Evolutionary conservation across 2,888 invertebrate species (phyloP).

Genomic region (Microplitis manilae): DNA sequence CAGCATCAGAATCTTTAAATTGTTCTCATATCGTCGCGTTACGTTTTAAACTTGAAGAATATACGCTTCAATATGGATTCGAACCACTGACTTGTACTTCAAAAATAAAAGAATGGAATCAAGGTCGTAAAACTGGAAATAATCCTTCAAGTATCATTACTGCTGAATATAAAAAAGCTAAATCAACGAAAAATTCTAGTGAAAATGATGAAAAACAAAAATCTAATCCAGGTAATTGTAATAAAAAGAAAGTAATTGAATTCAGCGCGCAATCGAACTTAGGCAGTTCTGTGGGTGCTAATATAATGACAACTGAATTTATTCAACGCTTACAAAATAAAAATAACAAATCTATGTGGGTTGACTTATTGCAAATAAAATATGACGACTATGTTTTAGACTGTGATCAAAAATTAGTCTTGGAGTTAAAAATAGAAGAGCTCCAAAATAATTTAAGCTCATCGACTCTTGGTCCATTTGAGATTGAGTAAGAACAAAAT

Average conservation of each 20-base stretch:
- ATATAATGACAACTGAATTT: constrained; percentile 3
- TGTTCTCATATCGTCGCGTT: constrained; percentile 40
- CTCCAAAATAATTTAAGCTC: too few relatives aligned
- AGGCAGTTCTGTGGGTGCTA: too few relatives aligned
- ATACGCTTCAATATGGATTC: constrained; percentile 35
- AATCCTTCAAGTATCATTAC: constrained; percentile 31
- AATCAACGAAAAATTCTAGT: not conserved
- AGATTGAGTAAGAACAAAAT: constrained; percentile 27
- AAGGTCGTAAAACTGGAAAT: constrained; percentile 38
- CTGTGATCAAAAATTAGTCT: constrained; percentile 16
- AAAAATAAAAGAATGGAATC: constrained; percentile 41
- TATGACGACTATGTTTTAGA: constrained; percentile 41
- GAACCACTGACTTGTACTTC: constrained; percentile 33
- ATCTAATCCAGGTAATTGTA: too few relatives aligned
- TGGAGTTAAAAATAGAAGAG: not conserved
- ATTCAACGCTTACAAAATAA: not conserved
- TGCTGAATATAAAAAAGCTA: constrained; percentile 31
- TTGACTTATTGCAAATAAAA: constrained; percentile 13
- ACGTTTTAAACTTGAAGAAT: constrained; percentile 37
- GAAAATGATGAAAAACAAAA: constrained; percentile 1
- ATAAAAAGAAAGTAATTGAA: constrained; percentile 2
- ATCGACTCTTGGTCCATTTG: constrained; percentile 13
- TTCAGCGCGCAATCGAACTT: constrained; percentile 5
- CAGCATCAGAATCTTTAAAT: constrained; percentile 37
- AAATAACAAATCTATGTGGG: constrained; percentile 20